Evolutionary conservation across 1,140 invertebrate genomes (phyloP).

Genomic region (Plutomurus gul): DNA sequence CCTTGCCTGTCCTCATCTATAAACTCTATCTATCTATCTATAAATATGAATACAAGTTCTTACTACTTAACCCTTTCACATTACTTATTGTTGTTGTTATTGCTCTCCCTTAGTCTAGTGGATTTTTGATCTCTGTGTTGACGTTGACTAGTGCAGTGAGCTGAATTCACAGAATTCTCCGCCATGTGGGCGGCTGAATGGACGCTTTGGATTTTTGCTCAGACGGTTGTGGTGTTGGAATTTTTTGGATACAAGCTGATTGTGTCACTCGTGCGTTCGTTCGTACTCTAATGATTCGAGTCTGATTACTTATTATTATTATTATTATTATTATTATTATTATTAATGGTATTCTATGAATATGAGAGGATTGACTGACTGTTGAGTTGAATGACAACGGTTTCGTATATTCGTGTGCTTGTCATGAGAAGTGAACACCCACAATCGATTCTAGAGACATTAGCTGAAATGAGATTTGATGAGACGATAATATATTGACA

Average conservation of each 20-base stretch:
- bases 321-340: no score
- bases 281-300: not conserved
- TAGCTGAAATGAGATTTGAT: conserved; percentile 1
- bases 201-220: conserved; percentile 34
- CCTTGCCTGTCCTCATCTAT: not conserved
- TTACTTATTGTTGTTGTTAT: not conserved
- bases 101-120: not conserved
- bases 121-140: conserved; percentile 5
- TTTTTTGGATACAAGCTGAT: conserved; percentile 23
- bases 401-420: not conserved
- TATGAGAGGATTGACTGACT: not conserved
- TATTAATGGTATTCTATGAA: no score
- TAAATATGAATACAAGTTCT: no score
- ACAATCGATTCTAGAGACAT: conserved; percentile 14
- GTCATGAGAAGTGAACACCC: not conserved
- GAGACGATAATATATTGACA: not conserved
- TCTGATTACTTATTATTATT: not conserved
- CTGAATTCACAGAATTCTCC: not conserved
- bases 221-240: conserved; percentile 19
- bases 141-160: not conserved
- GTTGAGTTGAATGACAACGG: not conserved
- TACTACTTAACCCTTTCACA: not conserved
- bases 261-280: not conserved
- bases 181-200: not conserved
- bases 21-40: no score